Conservation (phyloP, 2,797 vertebrate species). For the Myripristis jacobus region DNA sequence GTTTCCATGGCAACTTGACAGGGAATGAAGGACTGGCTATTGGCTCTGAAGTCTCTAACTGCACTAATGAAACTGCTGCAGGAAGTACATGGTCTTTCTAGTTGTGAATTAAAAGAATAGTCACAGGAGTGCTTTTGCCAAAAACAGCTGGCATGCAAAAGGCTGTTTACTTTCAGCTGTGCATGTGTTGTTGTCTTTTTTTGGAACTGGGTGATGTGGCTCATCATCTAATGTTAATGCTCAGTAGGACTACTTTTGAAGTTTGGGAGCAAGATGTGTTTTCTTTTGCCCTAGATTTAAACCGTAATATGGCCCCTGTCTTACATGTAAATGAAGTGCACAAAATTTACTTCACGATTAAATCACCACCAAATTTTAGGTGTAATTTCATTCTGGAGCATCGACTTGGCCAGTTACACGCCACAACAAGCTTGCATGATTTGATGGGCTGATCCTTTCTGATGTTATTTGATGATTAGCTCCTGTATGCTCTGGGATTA, state of each 20-base stretch:
- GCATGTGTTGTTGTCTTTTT: background rate
- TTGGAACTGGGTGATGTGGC: background rate
- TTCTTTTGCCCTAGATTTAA: background rate
- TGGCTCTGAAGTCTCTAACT: slow-evolving; percentile 72
- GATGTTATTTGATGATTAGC: too few relatives aligned
- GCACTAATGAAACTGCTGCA: slow-evolving; percentile 76
- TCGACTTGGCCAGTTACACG: too few relatives aligned
- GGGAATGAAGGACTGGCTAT: slow-evolving; percentile 76
- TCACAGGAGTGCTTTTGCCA: slow-evolving; percentile 3
- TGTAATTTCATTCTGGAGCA: background rate
- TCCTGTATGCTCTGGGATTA: too few relatives aligned
- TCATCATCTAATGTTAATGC: background rate
- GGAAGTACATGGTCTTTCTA: slow-evolving; percentile 50
- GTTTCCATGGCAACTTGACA: slow-evolving; percentile 86
- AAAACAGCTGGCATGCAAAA: background rate
- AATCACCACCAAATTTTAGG: too few relatives aligned
- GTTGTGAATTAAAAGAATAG: slow-evolving; percentile 25
- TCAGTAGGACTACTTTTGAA: background rate
- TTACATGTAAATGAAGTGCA: background rate
- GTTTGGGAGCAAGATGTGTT: background rate
- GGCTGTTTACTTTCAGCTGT: background rate
- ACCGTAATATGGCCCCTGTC: too few relatives aligned
- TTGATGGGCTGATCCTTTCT: too few relatives aligned
- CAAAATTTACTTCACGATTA: too few relatives aligned
- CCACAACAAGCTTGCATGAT: too few relatives aligned